phyloP scores from a whole-genome alignment of 2,113 vertebrate species.

The Plotosus lineatus region DNA sequence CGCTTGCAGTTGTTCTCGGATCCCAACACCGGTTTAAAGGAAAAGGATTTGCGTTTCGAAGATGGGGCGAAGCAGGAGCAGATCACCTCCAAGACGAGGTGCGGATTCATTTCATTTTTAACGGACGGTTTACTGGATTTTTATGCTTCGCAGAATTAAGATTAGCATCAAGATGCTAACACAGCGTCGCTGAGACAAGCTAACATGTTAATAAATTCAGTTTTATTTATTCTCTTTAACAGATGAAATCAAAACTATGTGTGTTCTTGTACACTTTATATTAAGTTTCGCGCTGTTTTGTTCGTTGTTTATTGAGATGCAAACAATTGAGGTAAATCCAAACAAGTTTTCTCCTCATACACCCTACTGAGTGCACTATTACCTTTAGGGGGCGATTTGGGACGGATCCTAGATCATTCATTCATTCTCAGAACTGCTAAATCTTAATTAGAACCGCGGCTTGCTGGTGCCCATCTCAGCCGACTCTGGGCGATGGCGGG shows the following conservation, averaged over 20 bases:
- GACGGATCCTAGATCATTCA: neutral
- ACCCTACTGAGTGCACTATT: neutral
- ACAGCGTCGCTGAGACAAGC: neutral
- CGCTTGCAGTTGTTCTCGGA: too few species aligned
- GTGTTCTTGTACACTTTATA: neutral
- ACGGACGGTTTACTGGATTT: neutral
- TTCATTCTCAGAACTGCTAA: too few species aligned
- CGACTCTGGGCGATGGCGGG: too few species aligned
- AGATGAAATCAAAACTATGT: neutral
- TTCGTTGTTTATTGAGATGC: neutral
- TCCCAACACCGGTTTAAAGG: too few species aligned
- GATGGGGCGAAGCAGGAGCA: slow-evolving; percentile 75
- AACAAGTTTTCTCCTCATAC: too few species aligned
- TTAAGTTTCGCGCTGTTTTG: neutral
- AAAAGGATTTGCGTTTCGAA: neutral
- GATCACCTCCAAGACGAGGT: slow-evolving; percentile 73
- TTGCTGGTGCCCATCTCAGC: too few species aligned
- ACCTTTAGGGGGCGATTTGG: neutral
- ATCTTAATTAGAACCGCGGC: too few species aligned
- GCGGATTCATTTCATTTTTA: neutral
- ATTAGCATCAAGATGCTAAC: neutral
- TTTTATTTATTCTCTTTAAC: neutral
- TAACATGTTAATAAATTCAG: neutral
- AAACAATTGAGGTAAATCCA: too few species aligned
- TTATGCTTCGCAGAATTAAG: neutral